Percentiles rank a stretch among this genome's conserved stretches.
phyloP scores from a whole-genome alignment of 2,113 vertebrate genomes.

The Stomatorhinus ivindoensis region DNA sequence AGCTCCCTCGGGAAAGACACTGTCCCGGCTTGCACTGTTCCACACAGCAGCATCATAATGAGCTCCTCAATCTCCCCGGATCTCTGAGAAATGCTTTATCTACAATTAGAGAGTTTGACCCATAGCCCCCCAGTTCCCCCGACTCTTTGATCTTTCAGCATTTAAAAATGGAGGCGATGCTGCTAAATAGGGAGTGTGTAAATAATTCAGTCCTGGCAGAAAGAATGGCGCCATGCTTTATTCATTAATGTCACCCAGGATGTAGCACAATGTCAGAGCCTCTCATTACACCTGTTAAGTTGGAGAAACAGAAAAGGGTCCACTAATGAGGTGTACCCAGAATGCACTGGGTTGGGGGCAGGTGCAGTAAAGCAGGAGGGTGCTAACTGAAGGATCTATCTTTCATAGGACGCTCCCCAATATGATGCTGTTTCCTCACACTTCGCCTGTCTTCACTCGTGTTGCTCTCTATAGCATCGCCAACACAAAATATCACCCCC shows the following conservation, averaged over 20 bases:
- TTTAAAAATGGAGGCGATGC: neutral
- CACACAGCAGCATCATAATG: neutral
- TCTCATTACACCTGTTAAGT: neutral
- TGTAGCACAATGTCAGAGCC: conserved; percentile 4
- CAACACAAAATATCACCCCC: neutral
- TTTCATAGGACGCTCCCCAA: neutral
- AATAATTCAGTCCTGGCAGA: conserved; percentile 21
- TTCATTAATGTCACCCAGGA: conserved; percentile 22
- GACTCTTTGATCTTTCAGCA: neutral
- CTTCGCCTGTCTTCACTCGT: neutral
- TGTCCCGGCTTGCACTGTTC: neutral
- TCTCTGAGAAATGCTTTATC: neutral
- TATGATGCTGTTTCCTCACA: neutral
- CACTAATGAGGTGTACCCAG: neutral
- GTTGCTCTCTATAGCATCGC: neutral
- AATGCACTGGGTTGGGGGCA: neutral
- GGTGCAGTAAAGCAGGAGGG: neutral
- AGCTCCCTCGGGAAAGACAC: neutral
- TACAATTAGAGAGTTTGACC: neutral
- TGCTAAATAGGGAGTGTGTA: conserved; percentile 6
- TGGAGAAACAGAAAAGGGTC: neutral
- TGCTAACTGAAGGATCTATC: neutral
- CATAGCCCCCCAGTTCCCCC: neutral
- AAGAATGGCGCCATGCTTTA: conserved; percentile 18
- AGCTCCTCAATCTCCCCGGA: neutral